Percentiles rank a stretch among this genome's conserved stretches.
These are phyloP conservation scores for Bucorvus abyssinicus DNA, from an alignment of 2,797 vertebrate genomes.

Conservation along the genomic window DNA sequence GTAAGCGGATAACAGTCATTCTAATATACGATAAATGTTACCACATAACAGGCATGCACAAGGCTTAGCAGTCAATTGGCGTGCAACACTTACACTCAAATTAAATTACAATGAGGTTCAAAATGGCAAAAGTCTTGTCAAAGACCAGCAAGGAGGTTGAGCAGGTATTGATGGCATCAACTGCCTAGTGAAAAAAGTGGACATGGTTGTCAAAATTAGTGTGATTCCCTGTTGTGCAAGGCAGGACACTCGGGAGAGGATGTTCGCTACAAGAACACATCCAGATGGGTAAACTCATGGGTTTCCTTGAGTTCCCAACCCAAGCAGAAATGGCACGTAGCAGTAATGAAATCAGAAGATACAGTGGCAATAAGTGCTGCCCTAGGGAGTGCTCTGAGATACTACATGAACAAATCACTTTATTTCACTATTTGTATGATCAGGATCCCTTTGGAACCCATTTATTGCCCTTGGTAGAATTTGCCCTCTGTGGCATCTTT, in stretches of 20 bases:
- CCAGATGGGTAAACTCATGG: neutral
- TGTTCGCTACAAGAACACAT: neutral
- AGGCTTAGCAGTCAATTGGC: neutral
- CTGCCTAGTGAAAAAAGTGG: neutral
- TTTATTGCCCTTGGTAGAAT: neutral
- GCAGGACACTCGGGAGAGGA: neutral
- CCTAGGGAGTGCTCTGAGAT: neutral
- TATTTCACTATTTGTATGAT: neutral
- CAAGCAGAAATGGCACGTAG: neutral
- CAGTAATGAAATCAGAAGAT: neutral
- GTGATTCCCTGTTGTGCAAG: neutral
- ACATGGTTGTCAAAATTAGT: rapidly evolving
- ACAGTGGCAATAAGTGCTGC: neutral
- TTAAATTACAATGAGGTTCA: neutral
- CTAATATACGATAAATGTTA: neutral
- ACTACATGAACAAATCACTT: neutral
- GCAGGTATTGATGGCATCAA: neutral
- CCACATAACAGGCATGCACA: neutral
- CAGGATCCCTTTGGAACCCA: neutral
- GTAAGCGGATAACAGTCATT: neutral
- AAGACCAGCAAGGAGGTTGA: neutral
- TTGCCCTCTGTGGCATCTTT: neutral
- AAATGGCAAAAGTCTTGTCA: neutral
- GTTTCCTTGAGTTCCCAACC: neutral
- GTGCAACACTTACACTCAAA: neutral